phyloP scores from a whole-genome alignment of 2,797 vertebrate species.

The Prionace glauca region DNA sequence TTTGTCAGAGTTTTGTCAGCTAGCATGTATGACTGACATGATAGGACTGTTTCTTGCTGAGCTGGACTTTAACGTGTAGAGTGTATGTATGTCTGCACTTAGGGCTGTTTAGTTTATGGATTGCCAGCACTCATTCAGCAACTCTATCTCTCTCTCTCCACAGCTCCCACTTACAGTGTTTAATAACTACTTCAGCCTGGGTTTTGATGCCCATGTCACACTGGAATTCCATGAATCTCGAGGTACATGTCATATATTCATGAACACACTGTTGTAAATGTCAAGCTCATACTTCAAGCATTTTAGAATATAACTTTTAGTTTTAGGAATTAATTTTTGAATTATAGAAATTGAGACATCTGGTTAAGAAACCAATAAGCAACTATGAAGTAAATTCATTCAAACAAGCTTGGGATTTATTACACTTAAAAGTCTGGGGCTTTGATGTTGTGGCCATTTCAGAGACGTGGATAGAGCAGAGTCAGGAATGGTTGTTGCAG shows the following conservation, averaged over 20 bases:
- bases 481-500: no score
- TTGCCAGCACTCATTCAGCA: not conserved
- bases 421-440: no score
- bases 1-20: not conserved
- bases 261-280: not conserved
- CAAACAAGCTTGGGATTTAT: no score
- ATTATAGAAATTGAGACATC: no score
- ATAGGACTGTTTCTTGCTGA: not conserved
- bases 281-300: no score
- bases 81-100: not conserved
- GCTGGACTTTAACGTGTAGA: not conserved
- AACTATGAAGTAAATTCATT: no score
- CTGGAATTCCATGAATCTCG: conserved; percentile 97
- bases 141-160: conserved; percentile 45
- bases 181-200: conserved; percentile 99
- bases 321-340: no score
- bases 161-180: conserved; percentile 95
- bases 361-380: no score
- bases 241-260: conserved; percentile 62
- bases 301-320: no score
- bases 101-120: not conserved
- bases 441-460: no score
- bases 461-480: no score
- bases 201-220: conserved; percentile 95
- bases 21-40: not conserved